These are phyloP conservation scores for Aphodius sticticus DNA, from an alignment of 2,888 invertebrate genomes.

Conservation along the genomic window DNA sequence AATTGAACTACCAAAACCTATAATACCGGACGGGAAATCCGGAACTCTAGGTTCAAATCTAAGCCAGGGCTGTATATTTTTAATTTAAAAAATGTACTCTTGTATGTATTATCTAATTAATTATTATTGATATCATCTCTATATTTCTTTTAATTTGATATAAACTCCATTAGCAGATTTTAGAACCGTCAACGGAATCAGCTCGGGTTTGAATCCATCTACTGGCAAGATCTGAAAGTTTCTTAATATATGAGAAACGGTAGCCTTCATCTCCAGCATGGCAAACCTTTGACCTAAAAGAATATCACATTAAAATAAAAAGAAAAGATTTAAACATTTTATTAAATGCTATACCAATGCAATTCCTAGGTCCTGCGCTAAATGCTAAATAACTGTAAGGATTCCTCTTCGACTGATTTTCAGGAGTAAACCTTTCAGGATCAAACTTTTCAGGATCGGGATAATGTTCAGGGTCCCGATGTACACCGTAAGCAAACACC, in stretches of 20 bases:
- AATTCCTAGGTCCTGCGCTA: slow-evolving; percentile 53
- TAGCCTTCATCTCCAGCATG: slow-evolving; percentile 64
- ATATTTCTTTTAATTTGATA: slow-evolving; percentile 27
- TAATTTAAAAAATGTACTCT: too few relatives aligned
- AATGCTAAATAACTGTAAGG: slow-evolving; percentile 54
- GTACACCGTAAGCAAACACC: slow-evolving; percentile 44
- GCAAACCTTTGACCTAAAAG: slow-evolving; percentile 58
- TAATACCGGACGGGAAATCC: too few relatives aligned
- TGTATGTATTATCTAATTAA: not conserved
- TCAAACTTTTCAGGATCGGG: slow-evolving; percentile 56
- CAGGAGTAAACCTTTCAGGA: slow-evolving; percentile 53
- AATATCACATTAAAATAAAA: not conserved
- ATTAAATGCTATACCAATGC: slow-evolving; percentile 36
- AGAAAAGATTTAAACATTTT: not conserved
- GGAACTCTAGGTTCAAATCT: too few relatives aligned
- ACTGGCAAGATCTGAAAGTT: slow-evolving; percentile 55
- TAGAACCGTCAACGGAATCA: slow-evolving; percentile 31
- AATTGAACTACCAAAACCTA: too few relatives aligned
- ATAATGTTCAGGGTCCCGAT: slow-evolving; percentile 59
- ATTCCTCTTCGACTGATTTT: slow-evolving; percentile 48
- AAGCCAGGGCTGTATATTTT: too few relatives aligned
- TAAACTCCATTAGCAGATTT: slow-evolving; percentile 32
- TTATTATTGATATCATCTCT: not conserved
- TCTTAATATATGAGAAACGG: slow-evolving; percentile 62
- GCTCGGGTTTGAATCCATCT: slow-evolving; percentile 29